Base-by-base conservation (phyloP, 2,888 invertebrate species). In the Trachelus iudaicus region DNA sequence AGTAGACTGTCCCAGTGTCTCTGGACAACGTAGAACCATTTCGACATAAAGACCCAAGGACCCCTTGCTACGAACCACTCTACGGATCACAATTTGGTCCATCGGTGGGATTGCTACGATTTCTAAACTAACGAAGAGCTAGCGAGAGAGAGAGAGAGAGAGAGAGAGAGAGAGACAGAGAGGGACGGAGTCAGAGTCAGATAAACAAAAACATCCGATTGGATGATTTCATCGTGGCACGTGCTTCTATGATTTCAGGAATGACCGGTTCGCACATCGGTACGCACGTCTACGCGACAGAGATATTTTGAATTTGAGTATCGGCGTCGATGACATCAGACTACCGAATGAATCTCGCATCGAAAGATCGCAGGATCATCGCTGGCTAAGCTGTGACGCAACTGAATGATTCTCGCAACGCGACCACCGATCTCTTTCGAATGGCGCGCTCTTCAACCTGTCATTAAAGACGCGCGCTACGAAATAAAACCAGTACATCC, bases 401-500 rank as follows among this genome's bases (percentile, higher is more conserved):
- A 71, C 34, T 3, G n/a, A 34, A 71, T 12, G 23, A 33, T 71
- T 71, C 71, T 71, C 71, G 34, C 71, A 71, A 31, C 71, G 71
- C 71, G 71, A 23, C 23, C 56, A 56, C 56, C 71, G 71, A 71
- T 33, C 71, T 33, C 71, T 13, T 34, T 71, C 71, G 71, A 71
- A 15, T 9, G 13, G 71, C 71, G 71, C 71, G 71, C 71, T 71
- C 31, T 75, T 77, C 75, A 77, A 77, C 77, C 77, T 75, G 77
- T 77, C 77, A 77, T 77, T 77, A 77, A 34, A 77, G 69, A 69
- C 71, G 13, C 76, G 11, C 30, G 35, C 33, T 33, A 12, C 11
- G 15, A 71, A 71, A 71, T 71, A 71, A 71, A 34, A 71, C 2
- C 31, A 71, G 71, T 2, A 34, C 71, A 71, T 34, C 71, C 71